These are phyloP conservation scores for Sphecodes monilicornis DNA, from an alignment of 2,888 invertebrate species.

Conservation along the genomic window DNA sequence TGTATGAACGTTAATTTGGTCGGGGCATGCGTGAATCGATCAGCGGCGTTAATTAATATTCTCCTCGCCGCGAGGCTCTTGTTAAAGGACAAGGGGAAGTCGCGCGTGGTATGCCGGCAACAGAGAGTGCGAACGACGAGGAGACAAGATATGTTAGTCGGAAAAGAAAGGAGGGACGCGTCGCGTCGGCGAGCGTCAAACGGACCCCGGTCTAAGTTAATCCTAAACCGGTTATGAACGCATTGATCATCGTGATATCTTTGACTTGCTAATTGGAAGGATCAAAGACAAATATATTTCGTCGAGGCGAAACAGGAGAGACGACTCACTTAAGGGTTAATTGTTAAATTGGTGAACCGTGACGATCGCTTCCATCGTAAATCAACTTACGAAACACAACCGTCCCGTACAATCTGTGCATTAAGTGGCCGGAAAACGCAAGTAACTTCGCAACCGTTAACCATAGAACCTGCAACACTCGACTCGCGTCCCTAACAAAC, in stretches of 20 bases:
- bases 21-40: constrained; percentile 67
- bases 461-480: neutral
- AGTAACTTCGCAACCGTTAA: neutral
- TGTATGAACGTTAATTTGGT: constrained; percentile 71
- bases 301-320: constrained; percentile 6
- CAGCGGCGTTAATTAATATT: constrained; percentile 72
- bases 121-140: constrained; percentile 21
- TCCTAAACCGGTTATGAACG: constrained; percentile 74
- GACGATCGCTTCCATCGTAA: constrained; percentile 41
- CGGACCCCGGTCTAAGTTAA: constrained; percentile 65
- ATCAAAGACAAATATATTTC: constrained; percentile 72
- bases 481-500: neutral
- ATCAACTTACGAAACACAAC: constrained; percentile 1
- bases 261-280: constrained; percentile 74
- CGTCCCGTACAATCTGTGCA: neutral
- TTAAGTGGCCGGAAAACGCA: neutral
- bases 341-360: constrained; percentile 27
- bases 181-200: constrained; percentile 26
- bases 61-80: constrained; percentile 38
- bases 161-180: constrained; percentile 16
- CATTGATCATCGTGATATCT: constrained; percentile 73
- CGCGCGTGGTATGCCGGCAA: neutral
- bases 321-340: constrained; percentile 41
- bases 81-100: constrained; percentile 36
- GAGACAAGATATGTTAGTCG: constrained; percentile 22